Evolutionary conservation across 1,140 invertebrate species (phyloP).

Genomic region (Panulirus ornatus): DNA sequence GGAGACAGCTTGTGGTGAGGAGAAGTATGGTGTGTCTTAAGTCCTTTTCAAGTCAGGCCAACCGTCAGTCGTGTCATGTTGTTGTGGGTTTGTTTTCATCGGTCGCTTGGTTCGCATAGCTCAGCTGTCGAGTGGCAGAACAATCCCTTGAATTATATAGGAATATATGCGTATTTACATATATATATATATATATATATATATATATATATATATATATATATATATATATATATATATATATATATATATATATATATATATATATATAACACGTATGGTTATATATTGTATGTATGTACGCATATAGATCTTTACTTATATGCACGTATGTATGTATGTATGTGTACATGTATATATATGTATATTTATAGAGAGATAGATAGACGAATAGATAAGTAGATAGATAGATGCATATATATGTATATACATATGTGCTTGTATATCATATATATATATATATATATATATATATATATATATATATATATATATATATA

Average conservation of each 20-base stretch:
- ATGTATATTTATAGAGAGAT: conserved; percentile 27
- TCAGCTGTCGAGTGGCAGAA: conserved; percentile 38
- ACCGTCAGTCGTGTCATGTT: too few species aligned
- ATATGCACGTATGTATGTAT: conserved; percentile 29
- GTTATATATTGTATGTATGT: conserved; percentile 3
- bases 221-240: conserved; percentile 36
- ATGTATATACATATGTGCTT: conserved; percentile 37
- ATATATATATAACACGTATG: conserved; percentile 27
- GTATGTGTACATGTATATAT: conserved; percentile 24
- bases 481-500: conserved; percentile 38
- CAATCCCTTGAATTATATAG: conserved; percentile 14
- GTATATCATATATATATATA: conserved; percentile 38
- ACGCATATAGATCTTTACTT: conserved; percentile 34
- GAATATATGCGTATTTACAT: conserved; percentile 22
- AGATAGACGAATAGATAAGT: conserved; percentile 11
- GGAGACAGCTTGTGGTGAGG: conserved; percentile 33
- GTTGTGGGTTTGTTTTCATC: conserved; percentile 36
- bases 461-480: conserved; percentile 29
- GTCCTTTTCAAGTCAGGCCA: too few species aligned
- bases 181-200: conserved; percentile 43
- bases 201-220: conserved; percentile 40
- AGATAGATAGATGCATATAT: conserved; percentile 6
- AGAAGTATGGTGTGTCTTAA: too few species aligned
- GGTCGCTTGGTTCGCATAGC: conserved; percentile 25
- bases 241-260: conserved; percentile 30